These are phyloP conservation scores for Fundulus diaphanus DNA, from an alignment of 2,797 vertebrate species.

Conservation along the genomic window DNA sequence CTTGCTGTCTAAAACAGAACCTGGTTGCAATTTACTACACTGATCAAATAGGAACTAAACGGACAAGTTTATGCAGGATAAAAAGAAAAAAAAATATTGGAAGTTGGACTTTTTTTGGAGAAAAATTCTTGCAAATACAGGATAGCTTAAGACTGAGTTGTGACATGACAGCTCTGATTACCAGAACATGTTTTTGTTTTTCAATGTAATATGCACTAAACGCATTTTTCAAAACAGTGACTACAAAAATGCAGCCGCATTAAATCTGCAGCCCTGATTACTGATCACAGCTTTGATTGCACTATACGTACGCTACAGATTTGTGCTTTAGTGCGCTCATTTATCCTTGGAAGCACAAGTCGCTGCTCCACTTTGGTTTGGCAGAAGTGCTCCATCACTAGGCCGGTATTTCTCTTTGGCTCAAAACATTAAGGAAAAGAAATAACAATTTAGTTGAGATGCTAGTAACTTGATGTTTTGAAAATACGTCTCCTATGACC, in stretches of 20 bases:
- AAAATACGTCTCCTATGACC: slow-evolving; percentile 23
- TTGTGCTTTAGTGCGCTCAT: neutral
- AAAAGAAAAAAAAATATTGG: neutral
- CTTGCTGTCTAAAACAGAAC: neutral
- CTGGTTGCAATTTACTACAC: neutral
- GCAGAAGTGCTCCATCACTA: neutral
- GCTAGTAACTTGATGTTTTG: slow-evolving; percentile 13
- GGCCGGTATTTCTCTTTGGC: neutral
- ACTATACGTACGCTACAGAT: neutral
- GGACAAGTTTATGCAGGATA: neutral
- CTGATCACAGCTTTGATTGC: slow-evolving; percentile 18
- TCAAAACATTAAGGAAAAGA: neutral
- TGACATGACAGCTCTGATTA: slow-evolving; percentile 3
- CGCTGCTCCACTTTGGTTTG: slow-evolving; percentile 6
- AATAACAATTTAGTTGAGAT: slow-evolving; percentile 5
- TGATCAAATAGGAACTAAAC: neutral
- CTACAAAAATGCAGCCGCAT: slow-evolving; percentile 4
- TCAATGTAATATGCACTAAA: neutral
- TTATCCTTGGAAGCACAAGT: slow-evolving; percentile 10
- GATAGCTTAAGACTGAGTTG: neutral
- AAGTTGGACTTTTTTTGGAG: neutral
- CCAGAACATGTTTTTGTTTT: slow-evolving; percentile 5
- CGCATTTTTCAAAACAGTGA: neutral
- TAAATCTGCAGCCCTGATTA: slow-evolving; percentile 15
- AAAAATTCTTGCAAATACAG: neutral